phyloP scores from a whole-genome alignment of 1,140 invertebrate genomes.

The Drosophila saltans region DNA sequence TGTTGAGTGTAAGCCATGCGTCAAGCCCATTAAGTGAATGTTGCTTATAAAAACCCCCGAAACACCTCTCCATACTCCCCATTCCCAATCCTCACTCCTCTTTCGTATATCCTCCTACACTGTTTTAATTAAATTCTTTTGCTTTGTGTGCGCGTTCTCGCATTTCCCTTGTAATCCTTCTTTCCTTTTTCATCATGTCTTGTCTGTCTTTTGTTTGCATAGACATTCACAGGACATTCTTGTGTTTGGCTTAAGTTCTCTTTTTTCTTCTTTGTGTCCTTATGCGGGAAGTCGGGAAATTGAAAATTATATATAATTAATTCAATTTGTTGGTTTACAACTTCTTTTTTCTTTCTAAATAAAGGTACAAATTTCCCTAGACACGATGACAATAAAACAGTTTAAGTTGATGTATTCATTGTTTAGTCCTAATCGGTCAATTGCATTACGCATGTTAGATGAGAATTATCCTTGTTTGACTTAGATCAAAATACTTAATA shows the following conservation, averaged over 20 bases:
- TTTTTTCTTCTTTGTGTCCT: constrained; percentile 4
- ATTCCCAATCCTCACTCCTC: constrained; percentile 1
- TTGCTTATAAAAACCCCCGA: constrained; percentile 14
- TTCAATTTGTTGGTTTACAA: constrained; percentile 62
- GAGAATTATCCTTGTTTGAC: background rate
- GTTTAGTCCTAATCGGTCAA: background rate
- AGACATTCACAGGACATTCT: constrained; percentile 56
- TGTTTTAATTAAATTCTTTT: constrained; percentile 78
- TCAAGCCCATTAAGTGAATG: constrained; percentile 44
- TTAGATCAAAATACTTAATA: too few relatives aligned
- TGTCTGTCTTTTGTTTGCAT: constrained; percentile 59
- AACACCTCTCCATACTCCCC: background rate
- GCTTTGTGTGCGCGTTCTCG: constrained; percentile 57
- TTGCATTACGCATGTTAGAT: background rate
- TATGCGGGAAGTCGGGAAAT: constrained; percentile 32
- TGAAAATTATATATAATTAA: constrained; percentile 76
- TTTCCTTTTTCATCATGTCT: background rate
- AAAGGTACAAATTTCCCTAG: constrained; percentile 26
- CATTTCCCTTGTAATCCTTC: constrained; percentile 68
- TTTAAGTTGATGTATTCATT: background rate
- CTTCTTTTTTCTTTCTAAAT: constrained; percentile 37
- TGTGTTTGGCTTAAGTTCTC: constrained; percentile 40
- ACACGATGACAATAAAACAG: background rate
- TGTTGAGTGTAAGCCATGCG: constrained; percentile 55
- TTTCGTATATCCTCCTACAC: background rate